Percentiles rank a stretch among this genome's conserved stretches.
phyloP scores from a whole-genome alignment of 2,888 invertebrate species.

The Pyrgus malvae region DNA sequence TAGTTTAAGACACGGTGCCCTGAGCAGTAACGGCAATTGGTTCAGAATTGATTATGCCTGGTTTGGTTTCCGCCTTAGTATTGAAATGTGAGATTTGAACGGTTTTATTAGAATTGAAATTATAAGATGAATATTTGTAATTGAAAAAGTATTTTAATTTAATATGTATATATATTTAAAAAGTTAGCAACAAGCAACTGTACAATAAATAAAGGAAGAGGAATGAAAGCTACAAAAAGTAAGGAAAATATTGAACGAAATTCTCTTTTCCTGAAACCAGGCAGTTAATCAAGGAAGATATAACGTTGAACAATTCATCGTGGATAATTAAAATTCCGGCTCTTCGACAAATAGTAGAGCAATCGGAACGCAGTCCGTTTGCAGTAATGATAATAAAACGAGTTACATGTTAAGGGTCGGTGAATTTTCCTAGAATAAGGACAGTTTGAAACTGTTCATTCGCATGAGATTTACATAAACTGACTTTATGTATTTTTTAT shows the following conservation, averaged over 20 bases:
- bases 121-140: no score
- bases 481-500: no score
- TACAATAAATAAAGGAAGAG: not conserved
- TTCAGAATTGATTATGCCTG: conserved; percentile 17
- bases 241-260: conserved; percentile 1
- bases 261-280: conserved; percentile 1
- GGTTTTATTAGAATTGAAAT: no score
- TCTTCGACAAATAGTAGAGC: conserved; percentile 14
- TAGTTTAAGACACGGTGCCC: conserved; percentile 6
- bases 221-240: not conserved
- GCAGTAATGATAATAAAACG: conserved; percentile 30
- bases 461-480: no score
- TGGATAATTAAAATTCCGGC: conserved; percentile 17
- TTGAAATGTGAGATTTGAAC: not conserved
- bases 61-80: not conserved
- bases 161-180: not conserved
- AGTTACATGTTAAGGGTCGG: conserved; percentile 28
- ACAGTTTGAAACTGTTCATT: no score
- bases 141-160: not conserved
- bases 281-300: conserved; percentile 8
- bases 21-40: conserved; percentile 12
- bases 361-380: conserved; percentile 16
- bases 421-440: conserved; percentile 37
- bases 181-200: not conserved
- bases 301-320: conserved; percentile 7